Evolutionary conservation across 2,113 vertebrate genomes (phyloP).

Genomic region (Epinephelus cyanopodus): DNA sequence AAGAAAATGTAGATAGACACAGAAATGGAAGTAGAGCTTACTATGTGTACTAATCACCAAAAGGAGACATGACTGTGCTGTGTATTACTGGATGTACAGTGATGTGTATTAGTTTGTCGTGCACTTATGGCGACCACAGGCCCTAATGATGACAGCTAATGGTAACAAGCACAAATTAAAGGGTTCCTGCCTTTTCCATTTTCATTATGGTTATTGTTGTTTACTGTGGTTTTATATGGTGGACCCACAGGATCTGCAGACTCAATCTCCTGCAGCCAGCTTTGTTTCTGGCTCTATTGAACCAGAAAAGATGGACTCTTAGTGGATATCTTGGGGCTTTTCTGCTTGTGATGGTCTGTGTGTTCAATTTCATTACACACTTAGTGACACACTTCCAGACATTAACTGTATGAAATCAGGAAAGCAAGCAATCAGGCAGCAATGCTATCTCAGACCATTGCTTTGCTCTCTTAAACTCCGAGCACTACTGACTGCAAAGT

Average conservation of each 20-base stretch:
- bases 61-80: not conserved
- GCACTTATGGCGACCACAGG: constrained; percentile 33
- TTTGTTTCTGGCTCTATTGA: constrained; percentile 71
- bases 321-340: constrained; percentile 60
- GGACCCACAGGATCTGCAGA: constrained; percentile 52
- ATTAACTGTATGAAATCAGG: constrained; percentile 45
- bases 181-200: constrained; percentile 34
- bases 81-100: constrained; percentile 2
- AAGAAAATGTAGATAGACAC: not conserved
- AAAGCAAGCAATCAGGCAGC: constrained; percentile 33
- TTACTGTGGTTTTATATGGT: constrained; percentile 49
- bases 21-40: constrained; percentile 19
- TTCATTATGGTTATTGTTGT: constrained; percentile 45
- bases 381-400: constrained; percentile 41
- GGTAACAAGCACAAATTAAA: constrained; percentile 55
- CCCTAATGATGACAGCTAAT: constrained; percentile 55
- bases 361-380: constrained; percentile 55
- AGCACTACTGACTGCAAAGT: constrained; percentile 39
- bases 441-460: constrained; percentile 10
- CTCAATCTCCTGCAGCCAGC: constrained; percentile 59
- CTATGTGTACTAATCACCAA: constrained; percentile 12
- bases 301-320: constrained; percentile 68
- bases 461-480: constrained; percentile 22
- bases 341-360: constrained; percentile 32
- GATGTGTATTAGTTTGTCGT: not conserved